Base-by-base conservation (phyloP, 2,888 invertebrate genomes). In the Agelastica alni region DNA sequence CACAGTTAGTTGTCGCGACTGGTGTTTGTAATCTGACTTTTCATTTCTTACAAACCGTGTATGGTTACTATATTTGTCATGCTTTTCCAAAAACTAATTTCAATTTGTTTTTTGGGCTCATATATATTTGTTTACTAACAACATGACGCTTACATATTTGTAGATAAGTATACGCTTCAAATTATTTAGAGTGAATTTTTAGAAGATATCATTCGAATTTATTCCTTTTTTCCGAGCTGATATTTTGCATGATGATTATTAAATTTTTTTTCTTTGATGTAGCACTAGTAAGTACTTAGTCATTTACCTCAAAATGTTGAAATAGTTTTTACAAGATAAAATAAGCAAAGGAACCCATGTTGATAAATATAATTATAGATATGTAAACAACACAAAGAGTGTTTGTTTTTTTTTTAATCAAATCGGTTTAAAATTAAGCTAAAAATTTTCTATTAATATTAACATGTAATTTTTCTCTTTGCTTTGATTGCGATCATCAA, bases 91-190 rank as follows among this genome's bases (percentile, higher is more conserved):
- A n/a, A n/a, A n/a, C n/a, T n/a, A n/a, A n/a, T n/a, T n/a, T n/a
- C n/a, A n/a, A n/a, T n/a, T n/a, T n/a, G 42, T 41, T 22, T 49
- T 12, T 48, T 31, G 39, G 14, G 17, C 13, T 18, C 5, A 20
- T 44, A 45, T 4, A 44, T 32, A 17, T 18, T 49, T 17, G 17
- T 39, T 26, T 37, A 49, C 49, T 49, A 49, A 49, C 49, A 48
- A 49, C 13, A 30, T 46, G 26, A 9, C 14, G 41, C 32, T 49
- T 49, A 49, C 41, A 37, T 49, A 41, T 49, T 32, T 41, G 41
- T 49, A 49, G 49, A 49, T 49, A n/a, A n/a, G n/a, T n/a, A n/a
- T n/a, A 49, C 18, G 49, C 49, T 49, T 48, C 26, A 45, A 48
- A 10, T 39, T 48, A 48, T 31, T 48, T 48, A 48, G 48, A 41